Evolutionary conservation across 2,113 vertebrate species (phyloP).

Genomic region (Nycticebus coucang): DNA sequence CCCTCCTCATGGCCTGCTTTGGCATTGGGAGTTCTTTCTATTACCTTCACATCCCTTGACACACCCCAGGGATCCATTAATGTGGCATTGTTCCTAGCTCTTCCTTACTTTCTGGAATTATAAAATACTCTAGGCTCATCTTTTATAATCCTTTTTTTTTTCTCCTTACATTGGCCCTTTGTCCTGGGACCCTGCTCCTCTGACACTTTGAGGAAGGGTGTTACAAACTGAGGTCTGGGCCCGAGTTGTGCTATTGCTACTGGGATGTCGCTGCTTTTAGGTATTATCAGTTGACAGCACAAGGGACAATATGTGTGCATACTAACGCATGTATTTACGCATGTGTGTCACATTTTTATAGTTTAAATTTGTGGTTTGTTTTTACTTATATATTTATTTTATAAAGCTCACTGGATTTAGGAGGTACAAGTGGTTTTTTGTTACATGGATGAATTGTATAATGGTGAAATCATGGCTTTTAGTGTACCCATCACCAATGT

Average conservation of each 20-base stretch:
- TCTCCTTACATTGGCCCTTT: background rate
- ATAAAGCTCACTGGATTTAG: no score
- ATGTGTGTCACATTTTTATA: background rate
- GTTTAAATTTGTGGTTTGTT: background rate
- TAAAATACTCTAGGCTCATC: background rate
- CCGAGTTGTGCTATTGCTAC: background rate
- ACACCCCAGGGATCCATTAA: no score
- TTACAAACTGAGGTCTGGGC: background rate
- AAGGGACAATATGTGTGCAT: no score
- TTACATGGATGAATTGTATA: no score
- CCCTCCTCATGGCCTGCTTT: background rate
- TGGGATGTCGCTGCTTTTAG: background rate
- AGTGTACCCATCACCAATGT: no score
- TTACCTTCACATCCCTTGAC: background rate
- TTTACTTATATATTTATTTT: no score
- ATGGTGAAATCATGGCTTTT: no score
- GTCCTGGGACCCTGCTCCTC: no score
- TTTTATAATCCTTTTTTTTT: background rate
- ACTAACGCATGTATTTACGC: no score
- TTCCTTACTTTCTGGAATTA: background rate
- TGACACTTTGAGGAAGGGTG: background rate
- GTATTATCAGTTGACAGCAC: rapidly evolving
- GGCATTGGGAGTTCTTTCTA: background rate
- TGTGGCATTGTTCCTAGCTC: background rate
- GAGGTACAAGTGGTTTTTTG: no score